Conservation (phyloP, 2,888 invertebrate species). For the Halocaridina rubra region DNA sequence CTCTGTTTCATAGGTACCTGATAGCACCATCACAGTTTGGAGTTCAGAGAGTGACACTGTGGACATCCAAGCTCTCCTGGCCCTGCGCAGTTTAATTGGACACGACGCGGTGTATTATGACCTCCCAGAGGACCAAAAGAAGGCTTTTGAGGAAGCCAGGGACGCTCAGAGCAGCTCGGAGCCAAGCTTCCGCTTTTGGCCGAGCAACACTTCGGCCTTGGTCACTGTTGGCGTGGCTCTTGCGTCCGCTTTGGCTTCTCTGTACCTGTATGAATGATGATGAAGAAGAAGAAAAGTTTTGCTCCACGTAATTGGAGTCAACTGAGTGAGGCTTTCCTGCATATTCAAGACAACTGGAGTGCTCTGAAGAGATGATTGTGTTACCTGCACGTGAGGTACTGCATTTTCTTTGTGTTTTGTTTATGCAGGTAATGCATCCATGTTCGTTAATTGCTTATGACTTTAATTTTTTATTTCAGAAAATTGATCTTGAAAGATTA, state of each 20-base stretch:
- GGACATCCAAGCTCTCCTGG: constrained; percentile 75
- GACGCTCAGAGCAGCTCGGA: neutral
- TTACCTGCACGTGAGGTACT: no score
- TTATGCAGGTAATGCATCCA: no score
- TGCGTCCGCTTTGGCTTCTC: constrained; percentile 25
- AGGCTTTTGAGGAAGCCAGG: constrained; percentile 18
- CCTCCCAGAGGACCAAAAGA: constrained; percentile 74
- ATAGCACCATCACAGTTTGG: constrained; percentile 85
- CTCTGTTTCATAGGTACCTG: constrained; percentile 67
- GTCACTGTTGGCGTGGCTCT: constrained; percentile 22
- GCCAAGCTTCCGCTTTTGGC: neutral
- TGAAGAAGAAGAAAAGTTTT: no score
- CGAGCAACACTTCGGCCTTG: neutral
- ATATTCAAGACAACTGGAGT: no score
- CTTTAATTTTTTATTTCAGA: no score
- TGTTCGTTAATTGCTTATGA: no score
- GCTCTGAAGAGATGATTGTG: no score
- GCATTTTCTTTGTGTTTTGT: no score
- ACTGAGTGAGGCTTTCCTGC: no score
- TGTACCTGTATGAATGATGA: constrained; percentile 32
- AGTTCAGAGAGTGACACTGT: constrained; percentile 77
- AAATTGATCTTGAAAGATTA: no score
- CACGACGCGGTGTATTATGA: constrained; percentile 80
- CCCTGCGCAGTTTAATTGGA: constrained; percentile 77
- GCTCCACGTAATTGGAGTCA: no score